A percentile compares a stretch with the other conserved stretches of the same genome.
These are phyloP conservation scores for Caerostris darwini DNA, from an alignment of 1,140 invertebrate genomes.

Conservation along the genomic window DNA sequence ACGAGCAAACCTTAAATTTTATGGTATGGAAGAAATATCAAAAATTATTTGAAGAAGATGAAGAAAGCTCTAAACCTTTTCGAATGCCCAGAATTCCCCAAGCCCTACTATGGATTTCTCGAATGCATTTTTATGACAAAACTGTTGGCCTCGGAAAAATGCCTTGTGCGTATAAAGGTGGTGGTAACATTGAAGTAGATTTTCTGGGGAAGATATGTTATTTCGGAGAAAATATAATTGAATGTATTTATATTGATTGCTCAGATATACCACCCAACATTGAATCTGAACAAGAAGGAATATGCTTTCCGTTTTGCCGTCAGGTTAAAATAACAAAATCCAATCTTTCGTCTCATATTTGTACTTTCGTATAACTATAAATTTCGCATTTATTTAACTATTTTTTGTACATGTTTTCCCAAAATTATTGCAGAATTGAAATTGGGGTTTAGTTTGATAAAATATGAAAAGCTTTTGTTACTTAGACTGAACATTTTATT, in stretches of 20 bases:
- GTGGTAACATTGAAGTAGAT: neutral
- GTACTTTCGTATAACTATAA: too few relatives aligned
- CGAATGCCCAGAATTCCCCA: neutral
- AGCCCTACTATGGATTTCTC: neutral
- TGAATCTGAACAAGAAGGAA: neutral
- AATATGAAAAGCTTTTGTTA: too few relatives aligned
- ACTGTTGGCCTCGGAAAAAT: slow-evolving; percentile 10
- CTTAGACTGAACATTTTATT: too few relatives aligned
- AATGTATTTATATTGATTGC: neutral
- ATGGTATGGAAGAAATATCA: slow-evolving; percentile 26
- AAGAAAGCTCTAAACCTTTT: slow-evolving; percentile 28
- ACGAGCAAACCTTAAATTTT: neutral
- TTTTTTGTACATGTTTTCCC: too few relatives aligned
- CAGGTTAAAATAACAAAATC: too few relatives aligned
- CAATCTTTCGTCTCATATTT: too few relatives aligned
- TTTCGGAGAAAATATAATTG: neutral
- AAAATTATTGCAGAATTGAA: too few relatives aligned
- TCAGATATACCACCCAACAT: neutral
- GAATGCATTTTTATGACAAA: slow-evolving; percentile 9
- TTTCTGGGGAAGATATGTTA: neutral
- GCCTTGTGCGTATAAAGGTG: neutral
- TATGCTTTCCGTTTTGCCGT: neutral
- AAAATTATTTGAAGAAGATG: slow-evolving; percentile 27
- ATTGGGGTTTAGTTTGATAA: too few relatives aligned
- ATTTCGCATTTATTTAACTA: neutral